A percentile compares a stretch with the other conserved stretches of the same genome.
Conservation (phyloP, 1,140 invertebrate genomes). For the Paraescarpia echinospica region DNA sequence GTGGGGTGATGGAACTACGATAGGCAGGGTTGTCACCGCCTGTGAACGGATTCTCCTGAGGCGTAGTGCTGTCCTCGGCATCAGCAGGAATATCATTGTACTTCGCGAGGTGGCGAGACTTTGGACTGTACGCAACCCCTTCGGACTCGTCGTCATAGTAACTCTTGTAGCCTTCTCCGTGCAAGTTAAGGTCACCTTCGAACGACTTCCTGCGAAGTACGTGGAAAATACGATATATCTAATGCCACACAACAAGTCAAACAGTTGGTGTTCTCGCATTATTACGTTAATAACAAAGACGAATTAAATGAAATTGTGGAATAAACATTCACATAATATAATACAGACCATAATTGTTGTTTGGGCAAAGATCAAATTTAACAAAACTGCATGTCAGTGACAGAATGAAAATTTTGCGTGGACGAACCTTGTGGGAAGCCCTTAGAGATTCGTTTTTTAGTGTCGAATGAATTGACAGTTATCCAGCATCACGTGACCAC, state of each 20-base stretch:
- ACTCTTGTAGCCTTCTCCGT: background rate
- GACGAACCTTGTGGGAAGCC: background rate
- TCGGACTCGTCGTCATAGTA: background rate
- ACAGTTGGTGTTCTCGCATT: no score
- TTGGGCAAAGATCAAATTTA: background rate
- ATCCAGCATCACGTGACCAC: no score
- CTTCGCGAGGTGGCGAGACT: background rate
- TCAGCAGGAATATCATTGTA: background rate
- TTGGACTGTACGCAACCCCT: background rate
- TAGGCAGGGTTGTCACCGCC: background rate
- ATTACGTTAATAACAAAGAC: background rate
- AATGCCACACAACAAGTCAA: background rate
- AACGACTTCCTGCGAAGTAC: background rate
- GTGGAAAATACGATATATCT: background rate
- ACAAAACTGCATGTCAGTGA: background rate
- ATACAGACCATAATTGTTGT: background rate
- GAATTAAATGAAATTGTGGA: background rate
- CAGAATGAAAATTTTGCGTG: background rate
- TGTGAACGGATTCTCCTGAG: background rate
- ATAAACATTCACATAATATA: background rate
- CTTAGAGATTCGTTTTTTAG: background rate
- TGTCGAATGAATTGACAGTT: no score
- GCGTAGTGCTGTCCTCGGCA: background rate
- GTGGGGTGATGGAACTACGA: background rate
- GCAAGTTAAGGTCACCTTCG: background rate